phyloP scores from a whole-genome alignment of 2,888 invertebrate genomes.

The Axea sp. region DNA sequence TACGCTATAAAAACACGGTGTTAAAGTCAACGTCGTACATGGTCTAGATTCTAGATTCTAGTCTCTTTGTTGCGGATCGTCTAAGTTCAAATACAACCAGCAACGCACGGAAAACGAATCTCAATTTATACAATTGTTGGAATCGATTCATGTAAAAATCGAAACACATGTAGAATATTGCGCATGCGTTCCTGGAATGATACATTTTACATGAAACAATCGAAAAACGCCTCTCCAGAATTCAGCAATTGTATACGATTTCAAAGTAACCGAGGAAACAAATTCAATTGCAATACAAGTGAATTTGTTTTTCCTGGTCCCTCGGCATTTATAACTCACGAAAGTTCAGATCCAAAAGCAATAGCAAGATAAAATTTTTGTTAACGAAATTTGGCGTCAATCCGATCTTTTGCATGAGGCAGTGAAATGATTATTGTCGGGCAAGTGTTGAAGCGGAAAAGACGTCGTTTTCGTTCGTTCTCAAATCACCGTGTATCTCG shows the following conservation, averaged over 20 bases:
- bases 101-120: conserved; percentile 2
- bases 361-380: conserved; percentile 2
- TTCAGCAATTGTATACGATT: conserved; percentile 32
- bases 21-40: conserved; percentile 52
- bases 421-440: conserved; percentile 61
- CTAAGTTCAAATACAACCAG: conserved; percentile 53
- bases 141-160: too few species aligned
- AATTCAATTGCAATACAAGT: not conserved
- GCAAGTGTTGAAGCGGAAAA: conserved; percentile 29
- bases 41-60: conserved; percentile 53
- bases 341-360: conserved; percentile 34
- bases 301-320: not conserved
- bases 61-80: conserved; percentile 51
- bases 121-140: conserved; percentile 3
- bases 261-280: not conserved
- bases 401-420: conserved; percentile 42
- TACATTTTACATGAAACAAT: too few species aligned
- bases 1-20: conserved; percentile 62
- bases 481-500: too few species aligned
- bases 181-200: too few species aligned
- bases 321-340: conserved; percentile 24
- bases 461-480: not conserved
- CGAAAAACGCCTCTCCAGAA: too few species aligned
- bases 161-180: too few species aligned
- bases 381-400: conserved; percentile 28